These are phyloP conservation scores for Nymphalis io DNA, from an alignment of 1,140 invertebrate species.

Conservation along the genomic window DNA sequence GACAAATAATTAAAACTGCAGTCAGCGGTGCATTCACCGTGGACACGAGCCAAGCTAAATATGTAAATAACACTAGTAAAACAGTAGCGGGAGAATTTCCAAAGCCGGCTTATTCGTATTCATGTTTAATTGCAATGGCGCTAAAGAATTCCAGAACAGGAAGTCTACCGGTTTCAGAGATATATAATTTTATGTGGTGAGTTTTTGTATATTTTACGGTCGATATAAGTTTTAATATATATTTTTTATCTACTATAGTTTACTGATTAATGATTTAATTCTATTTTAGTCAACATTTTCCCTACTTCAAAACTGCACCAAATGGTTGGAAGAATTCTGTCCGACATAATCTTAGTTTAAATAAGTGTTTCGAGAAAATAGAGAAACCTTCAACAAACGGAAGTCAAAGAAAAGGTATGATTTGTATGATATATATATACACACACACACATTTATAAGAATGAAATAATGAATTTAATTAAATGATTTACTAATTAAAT, in stretches of 20 bases:
- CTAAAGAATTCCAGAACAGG: conserved; percentile 97
- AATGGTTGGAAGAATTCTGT: conserved; percentile 99
- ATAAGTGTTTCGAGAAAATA: conserved; percentile 99
- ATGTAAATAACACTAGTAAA: conserved; percentile 72
- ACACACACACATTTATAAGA: background rate
- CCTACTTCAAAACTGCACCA: conserved; percentile 98
- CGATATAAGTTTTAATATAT: background rate
- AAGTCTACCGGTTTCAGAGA: conserved; percentile 97
- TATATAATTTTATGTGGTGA: conserved; percentile 99
- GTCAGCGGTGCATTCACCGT: conserved; percentile 67
- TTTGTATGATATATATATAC: background rate
- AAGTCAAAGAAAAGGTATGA: conserved; percentile 86
- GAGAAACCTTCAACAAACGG: conserved; percentile 93
- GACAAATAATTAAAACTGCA: conserved; percentile 76
- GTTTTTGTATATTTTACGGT: conserved; percentile 58
- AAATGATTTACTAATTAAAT: background rate
- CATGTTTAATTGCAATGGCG: conserved; percentile 98
- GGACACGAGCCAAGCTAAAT: conserved; percentile 75
- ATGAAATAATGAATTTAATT: background rate
- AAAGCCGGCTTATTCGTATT: conserved; percentile 98
- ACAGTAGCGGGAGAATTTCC: conserved; percentile 88
- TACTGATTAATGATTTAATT: conserved; percentile 31
- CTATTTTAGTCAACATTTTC: conserved; percentile 95
- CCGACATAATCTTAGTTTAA: conserved; percentile 96
- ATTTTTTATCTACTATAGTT: conserved; percentile 1